Base-by-base conservation (phyloP, 2,888 invertebrate genomes). In the Digitonthophagus gazella region DNA sequence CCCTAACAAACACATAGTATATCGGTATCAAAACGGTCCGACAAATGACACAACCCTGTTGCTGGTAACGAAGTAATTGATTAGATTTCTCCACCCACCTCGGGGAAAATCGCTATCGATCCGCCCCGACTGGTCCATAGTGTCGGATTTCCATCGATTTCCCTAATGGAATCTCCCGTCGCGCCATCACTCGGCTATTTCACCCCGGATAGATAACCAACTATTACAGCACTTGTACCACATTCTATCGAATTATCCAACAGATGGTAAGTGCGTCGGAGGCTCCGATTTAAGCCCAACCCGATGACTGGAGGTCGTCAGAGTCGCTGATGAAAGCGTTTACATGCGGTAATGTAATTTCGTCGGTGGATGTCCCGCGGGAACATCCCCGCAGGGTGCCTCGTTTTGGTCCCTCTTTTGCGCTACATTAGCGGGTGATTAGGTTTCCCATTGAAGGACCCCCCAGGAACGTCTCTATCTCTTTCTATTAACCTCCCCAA, bases 121-220 rank as follows among this genome's bases (percentile, higher is more conserved):
- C 11, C 11, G 28, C 6, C 22, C 3, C 22, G 22, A 22, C 3
- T n/a, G 6, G 28, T 44, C 28, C 28, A 44, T 1, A 44, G 28
- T 44, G 11, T 44, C 28, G 28, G 28, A 44, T 44, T 44, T 2
- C 28, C 6, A 44, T 44, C 28, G 57, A 57, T 57, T 16, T 57
- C 14, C 57, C 57, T 57, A 15, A 57, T 57, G 57, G 57, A 16
- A 57, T 57, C n/a, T n/a, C n/a, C n/a, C n/a, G n/a, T n/a, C n/a
- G n/a, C n/a, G n/a, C n/a, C n/a, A n/a, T n/a, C n/a, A n/a, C n/a
- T n/a, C n/a, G n/a, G 11, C 6, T 8, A 44, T 44, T 44, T 11
- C 28, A 11, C 28, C 28, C 28, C 28, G 11, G 28, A n/a, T n/a
- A n/a, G n/a, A n/a, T 44, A 5, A 11, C 8, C 11, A 44, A 44